These are phyloP conservation scores for Brachypalpus laphriformis DNA, from an alignment of 2,888 invertebrate genomes.

Conservation along the genomic window DNA sequence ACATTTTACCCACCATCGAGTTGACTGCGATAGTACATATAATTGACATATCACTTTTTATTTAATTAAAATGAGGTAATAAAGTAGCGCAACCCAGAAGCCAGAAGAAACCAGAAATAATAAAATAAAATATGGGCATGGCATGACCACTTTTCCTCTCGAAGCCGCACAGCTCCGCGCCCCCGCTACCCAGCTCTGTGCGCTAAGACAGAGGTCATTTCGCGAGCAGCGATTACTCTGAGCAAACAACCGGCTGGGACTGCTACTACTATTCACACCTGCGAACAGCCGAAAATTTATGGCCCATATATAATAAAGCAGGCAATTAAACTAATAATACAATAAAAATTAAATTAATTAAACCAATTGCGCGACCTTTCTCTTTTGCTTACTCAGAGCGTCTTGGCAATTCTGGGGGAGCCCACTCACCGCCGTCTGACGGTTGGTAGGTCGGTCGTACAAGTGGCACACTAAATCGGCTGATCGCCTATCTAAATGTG, in stretches of 20 bases:
- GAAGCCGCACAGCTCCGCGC: neutral
- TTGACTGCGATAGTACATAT: conserved; percentile 1
- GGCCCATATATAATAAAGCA: conserved; percentile 51
- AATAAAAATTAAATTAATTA: conserved; percentile 73
- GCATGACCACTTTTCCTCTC: conserved; percentile 60
- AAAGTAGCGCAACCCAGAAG: conserved; percentile 54
- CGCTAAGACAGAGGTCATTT: conserved; percentile 61
- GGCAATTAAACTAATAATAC: conserved; percentile 71
- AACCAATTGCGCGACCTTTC: conserved; percentile 73
- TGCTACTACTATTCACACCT: conserved; percentile 53
- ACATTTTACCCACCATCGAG: conserved; percentile 6
- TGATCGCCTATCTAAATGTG: conserved; percentile 53
- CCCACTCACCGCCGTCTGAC: neutral
- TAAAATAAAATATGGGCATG: conserved; percentile 63
- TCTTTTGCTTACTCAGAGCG: conserved; percentile 61
- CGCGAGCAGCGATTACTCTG: conserved; percentile 35
- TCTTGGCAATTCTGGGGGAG: conserved; percentile 20
- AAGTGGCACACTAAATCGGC: conserved; percentile 47
- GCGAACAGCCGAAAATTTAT: conserved; percentile 61
- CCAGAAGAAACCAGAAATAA: conserved; percentile 60
- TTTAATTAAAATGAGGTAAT: conserved; percentile 64
- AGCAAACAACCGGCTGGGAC: conserved; percentile 27
- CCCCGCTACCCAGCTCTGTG: too few relatives aligned
- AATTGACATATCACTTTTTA: conserved; percentile 62
- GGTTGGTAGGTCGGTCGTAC: conserved; percentile 1